Conservation (phyloP, 2,888 invertebrate species). For the Orthonevra nobilis region DNA sequence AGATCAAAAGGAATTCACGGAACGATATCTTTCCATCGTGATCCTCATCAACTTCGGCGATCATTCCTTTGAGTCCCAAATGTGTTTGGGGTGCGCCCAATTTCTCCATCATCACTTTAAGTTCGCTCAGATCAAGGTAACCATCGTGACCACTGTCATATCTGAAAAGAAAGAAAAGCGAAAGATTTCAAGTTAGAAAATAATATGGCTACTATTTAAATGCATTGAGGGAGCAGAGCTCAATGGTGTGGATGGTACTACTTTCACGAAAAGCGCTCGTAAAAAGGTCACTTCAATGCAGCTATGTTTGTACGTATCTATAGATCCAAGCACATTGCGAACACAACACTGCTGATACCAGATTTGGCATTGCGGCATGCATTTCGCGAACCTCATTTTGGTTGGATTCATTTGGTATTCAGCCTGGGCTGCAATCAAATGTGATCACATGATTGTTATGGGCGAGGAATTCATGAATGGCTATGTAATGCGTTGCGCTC, state of each 20-base stretch:
- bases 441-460: constrained; percentile 47
- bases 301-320: neutral
- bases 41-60: constrained; percentile 94
- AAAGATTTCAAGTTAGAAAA: constrained; percentile 28
- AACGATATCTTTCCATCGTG: constrained; percentile 93
- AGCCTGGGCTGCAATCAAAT: constrained; percentile 43
- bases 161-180: constrained; percentile 82
- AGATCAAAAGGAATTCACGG: constrained; percentile 91
- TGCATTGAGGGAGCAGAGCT: constrained; percentile 7
- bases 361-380: constrained; percentile 40
- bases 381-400: constrained; percentile 44
- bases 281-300: constrained; percentile 48
- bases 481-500: constrained; percentile 38
- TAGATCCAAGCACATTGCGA: constrained; percentile 1
- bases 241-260: constrained; percentile 14
- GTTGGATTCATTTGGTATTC: constrained; percentile 43
- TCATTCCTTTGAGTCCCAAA: constrained; percentile 96
- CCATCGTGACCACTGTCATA: constrained; percentile 95
- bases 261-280: constrained; percentile 45
- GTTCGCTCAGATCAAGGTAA: constrained; percentile 92
- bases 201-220: constrained; percentile 11
- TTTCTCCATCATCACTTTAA: constrained; percentile 98
- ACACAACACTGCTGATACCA: constrained; percentile 20
- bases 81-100: constrained; percentile 97
- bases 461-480: constrained; percentile 29